Evolutionary conservation across 92 coral and sea anemone genomes (phyloP), one percentile per base, ranked within the genome.

Genomic region (Zoanthus sansibaricus): DNA sequence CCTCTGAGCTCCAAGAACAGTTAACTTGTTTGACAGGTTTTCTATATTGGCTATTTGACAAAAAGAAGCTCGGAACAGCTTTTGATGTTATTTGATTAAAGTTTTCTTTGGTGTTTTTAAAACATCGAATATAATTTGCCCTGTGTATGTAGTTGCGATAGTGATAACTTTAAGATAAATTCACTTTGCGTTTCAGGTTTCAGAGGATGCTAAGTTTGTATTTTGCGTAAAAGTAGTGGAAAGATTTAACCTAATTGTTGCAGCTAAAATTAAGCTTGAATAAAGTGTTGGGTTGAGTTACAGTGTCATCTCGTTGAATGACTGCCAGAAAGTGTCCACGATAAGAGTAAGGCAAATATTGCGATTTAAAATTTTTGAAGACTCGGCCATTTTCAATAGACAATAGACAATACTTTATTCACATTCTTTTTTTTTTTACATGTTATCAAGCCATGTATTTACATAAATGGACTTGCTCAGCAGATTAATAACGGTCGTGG

Each of bases 271-370:
- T 31, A n/a, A 66, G 20, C 46, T 66, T 80, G 75, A 80, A 80
- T 80, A 80, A 80, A 80, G 59, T 62, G 75, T 80, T 79, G 85
- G 9, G 85, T 66, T 44, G 47, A 44, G 42, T 31, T 58, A 58
- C n/a, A 3, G 66, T 58, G 20, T 10, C 66, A 10, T 58, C 6
- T 14, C 15, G 66, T 58, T 13, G 66, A 58, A 58, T 12, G 66
- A 58, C 3, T 58, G 42, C 42, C 0, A 37, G 42, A 37, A 37
- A 37, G 42, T 2, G 42, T 0, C 4, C 3, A 37, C 1, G 42
- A 37, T 37, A 37, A 37, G 25, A 25, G 25, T 25, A 25, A 25
- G 0, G 0, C 0, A 25, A 25, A 25, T 25, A 25, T 25, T 25
- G 25, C 25, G 25, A 25, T 25, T 25, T 25, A 0, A 25, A 25